A percentile compares a stretch with the other conserved stretches of the same genome.
Conservation (phyloP, 2,113 vertebrate species). For the Taxidea taxus region DNA sequence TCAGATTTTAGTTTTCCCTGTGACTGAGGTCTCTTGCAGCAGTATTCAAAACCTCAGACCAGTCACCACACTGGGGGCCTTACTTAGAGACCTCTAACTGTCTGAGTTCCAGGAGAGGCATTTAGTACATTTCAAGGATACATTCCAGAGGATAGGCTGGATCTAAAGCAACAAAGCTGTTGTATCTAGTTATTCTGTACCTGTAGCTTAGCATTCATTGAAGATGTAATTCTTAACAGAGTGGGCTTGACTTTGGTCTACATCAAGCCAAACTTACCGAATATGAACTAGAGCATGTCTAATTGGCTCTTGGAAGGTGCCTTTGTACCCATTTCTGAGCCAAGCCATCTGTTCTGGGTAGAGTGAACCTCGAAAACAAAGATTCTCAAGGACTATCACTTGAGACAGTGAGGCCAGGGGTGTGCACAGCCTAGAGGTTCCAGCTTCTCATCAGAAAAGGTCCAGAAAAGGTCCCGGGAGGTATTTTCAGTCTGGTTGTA, state of each 20-base stretch:
- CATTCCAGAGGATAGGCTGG: background rate
- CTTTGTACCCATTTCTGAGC: background rate
- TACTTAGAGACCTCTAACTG: background rate
- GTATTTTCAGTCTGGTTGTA: background rate
- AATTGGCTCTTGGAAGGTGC: background rate
- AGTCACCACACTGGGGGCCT: background rate
- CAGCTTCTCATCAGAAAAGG: background rate
- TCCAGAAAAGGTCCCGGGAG: background rate
- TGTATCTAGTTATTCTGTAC: background rate
- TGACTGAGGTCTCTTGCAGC: background rate
- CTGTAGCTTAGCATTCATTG: background rate
- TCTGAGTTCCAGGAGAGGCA: background rate
- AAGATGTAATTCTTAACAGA: background rate
- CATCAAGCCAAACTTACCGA: background rate
- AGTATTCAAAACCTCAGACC: background rate
- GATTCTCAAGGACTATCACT: background rate
- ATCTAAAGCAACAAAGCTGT: background rate
- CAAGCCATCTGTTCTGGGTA: background rate
- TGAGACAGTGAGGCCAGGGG: background rate
- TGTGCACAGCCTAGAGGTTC: background rate
- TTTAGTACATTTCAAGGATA: background rate
- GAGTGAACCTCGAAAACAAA: background rate
- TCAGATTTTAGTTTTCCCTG: background rate
- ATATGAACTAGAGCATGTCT: background rate
- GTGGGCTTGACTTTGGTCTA: background rate